Evolutionary conservation across 2,888 invertebrate species (phyloP).

Genomic region (Drepanosiphum platanoidis): DNA sequence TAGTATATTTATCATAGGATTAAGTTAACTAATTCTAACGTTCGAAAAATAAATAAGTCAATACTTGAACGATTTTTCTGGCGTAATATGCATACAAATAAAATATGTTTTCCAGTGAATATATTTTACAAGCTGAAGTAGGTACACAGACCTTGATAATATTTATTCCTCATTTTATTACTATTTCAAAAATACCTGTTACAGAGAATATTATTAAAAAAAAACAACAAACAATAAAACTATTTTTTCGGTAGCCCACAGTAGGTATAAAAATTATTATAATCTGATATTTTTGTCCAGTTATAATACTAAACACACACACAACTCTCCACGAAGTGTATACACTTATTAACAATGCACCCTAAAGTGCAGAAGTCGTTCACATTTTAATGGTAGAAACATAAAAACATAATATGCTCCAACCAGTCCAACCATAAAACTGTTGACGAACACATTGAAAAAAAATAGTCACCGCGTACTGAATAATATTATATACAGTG

Average conservation of each 20-base stretch:
- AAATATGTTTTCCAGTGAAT: neutral
- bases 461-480: neutral
- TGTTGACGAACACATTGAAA: neutral
- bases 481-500: neutral
- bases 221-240: constrained; percentile 23
- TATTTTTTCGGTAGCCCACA: neutral
- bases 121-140: neutral
- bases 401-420: neutral
- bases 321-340: neutral
- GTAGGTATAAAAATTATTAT: neutral
- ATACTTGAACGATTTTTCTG: neutral
- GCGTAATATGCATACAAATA: neutral
- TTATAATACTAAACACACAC: neutral
- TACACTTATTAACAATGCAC: constrained; percentile 9
- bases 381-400: neutral
- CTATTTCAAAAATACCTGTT: neutral
- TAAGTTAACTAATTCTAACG: neutral
- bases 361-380: constrained; percentile 22
- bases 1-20: neutral
- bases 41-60: neutral
- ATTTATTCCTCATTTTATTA: neutral
- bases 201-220: neutral
- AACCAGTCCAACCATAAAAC: constrained; percentile 18
- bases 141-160: neutral
- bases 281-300: constrained; percentile 7